phyloP scores from a whole-genome alignment of 2,113 vertebrate species.

The Myrmophylax atrothorax region DNA sequence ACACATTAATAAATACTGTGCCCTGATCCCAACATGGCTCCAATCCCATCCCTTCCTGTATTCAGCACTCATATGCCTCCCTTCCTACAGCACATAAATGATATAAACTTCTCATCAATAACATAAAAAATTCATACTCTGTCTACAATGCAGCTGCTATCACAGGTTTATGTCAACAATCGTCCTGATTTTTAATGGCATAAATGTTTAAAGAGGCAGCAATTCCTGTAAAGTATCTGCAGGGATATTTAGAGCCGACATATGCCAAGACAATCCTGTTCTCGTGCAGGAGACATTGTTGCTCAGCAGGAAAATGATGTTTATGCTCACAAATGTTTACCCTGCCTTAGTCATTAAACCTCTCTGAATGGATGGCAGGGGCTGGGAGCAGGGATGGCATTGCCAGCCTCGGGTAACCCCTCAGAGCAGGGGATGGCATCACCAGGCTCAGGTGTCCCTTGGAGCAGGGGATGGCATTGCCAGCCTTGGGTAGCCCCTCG shows the following conservation, averaged over 20 bases:
- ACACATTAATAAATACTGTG: background rate
- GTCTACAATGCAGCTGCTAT: conserved; percentile 65
- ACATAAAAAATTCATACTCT: conserved; percentile 73
- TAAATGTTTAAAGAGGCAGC: conserved; percentile 72
- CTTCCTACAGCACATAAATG: conserved; percentile 64
- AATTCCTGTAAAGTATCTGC: conserved; percentile 66
- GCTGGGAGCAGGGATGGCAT: background rate
- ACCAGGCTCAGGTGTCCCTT: too few species aligned
- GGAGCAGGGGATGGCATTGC: too few species aligned
- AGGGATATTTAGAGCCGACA: conserved; percentile 49
- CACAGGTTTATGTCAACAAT: conserved; percentile 70
- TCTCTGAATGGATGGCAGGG: conserved; percentile 11
- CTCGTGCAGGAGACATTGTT: conserved; percentile 55
- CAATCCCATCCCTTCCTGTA: conserved; percentile 3
- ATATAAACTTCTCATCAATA: conserved; percentile 69
- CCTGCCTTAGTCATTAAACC: conserved; percentile 10
- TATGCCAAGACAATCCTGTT: conserved; percentile 47
- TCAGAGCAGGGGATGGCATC: background rate
- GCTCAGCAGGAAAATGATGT: conserved; percentile 66
- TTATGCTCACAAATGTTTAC: conserved; percentile 46
- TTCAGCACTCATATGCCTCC: conserved; percentile 39
- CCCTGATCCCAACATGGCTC: conserved; percentile 4
- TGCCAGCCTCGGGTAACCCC: background rate
- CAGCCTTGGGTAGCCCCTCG: too few species aligned
- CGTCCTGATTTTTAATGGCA: conserved; percentile 71